phyloP scores from a whole-genome alignment of 2,888 invertebrate genomes.

The Meteorus cinctellus region DNA sequence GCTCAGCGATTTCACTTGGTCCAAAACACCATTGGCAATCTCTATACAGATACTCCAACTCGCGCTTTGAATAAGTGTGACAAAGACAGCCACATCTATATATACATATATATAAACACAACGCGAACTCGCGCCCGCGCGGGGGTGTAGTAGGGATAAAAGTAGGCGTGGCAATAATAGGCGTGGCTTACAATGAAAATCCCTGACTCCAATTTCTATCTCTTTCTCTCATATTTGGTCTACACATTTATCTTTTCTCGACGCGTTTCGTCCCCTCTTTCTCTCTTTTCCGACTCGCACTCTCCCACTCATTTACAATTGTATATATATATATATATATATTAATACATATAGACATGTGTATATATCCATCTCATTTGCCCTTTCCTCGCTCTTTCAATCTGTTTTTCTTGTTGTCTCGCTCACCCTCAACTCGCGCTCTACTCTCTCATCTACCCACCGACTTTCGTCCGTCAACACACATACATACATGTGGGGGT shows the following conservation, averaged over 20 bases:
- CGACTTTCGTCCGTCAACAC: conserved; percentile 66
- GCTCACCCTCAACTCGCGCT: background rate
- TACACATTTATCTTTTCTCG: conserved; percentile 28
- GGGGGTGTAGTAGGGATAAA: conserved; percentile 53
- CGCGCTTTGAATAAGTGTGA: conserved; percentile 1
- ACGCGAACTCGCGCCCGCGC: background rate
- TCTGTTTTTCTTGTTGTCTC: conserved; percentile 29
- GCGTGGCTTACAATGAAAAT: conserved; percentile 67
- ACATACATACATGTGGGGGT: conserved; percentile 36
- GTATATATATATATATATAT: background rate
- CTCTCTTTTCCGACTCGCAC: conserved; percentile 31
- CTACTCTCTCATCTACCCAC: conserved; percentile 19
- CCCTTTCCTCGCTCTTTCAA: conserved; percentile 23
- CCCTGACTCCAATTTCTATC: conserved; percentile 59
- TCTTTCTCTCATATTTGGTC: conserved; percentile 30
- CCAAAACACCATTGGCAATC: conserved; percentile 3
- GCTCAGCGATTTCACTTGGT: conserved; percentile 15
- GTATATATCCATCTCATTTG: conserved; percentile 17
- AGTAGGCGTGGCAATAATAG: conserved; percentile 52
- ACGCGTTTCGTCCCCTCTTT: conserved; percentile 20
- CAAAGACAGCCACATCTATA: conserved; percentile 6
- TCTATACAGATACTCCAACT: background rate
- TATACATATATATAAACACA: background rate
- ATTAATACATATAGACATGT: background rate
- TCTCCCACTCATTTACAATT: conserved; percentile 30